Evolutionary conservation across 2,888 invertebrate genomes (phyloP), one percentile per base, ranked within the genome.

Genomic region (Drosophila kuntzei): DNA sequence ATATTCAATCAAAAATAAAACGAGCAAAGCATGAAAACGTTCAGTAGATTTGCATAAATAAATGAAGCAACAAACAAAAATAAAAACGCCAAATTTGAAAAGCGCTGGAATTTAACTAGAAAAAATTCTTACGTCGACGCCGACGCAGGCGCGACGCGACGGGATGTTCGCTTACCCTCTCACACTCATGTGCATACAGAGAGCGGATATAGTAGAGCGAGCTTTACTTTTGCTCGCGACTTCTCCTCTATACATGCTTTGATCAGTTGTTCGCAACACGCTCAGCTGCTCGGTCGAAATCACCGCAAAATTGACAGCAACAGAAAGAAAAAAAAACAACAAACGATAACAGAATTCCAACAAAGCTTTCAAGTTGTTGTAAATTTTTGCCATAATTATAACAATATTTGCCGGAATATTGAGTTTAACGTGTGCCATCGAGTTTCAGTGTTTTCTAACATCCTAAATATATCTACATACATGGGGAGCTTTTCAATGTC

Each of bases 261-360:
- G 83, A 82, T 87, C 88, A 85, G 86, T 87, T 82, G 83, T 87
- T 66, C 77, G 65, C 67, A 58, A 70, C 55, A 58, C 87, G 77
- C 87, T 88, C 83, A 88, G 88, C 88, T 83, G 88, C 75, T 88
- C 71, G 75, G 82, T 82, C 69, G 63, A 64, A 74, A 73, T 60
- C 57, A 51, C 55, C 66, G 83, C 82, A 88, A 88, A 88, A 83
- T 86, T 88, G 87, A 88, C 88, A 88, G 70, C 83, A 88, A 77
- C 65, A 37, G n/a, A 54, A 16, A 58, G 43, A 50, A 63, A 34
- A 46, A 54, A 16, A 58, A 47, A 50, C 65, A 34, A 46, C 69
- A 37, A 51, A 49, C 41, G 71, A 71, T 34, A 68, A 55, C 46
- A 55, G 44, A 39, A 49, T 32, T 32, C 25, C 8, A 27, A 11